Conservation (phyloP, 2,888 invertebrate species). For the Agrochola lychnidis region DNA sequence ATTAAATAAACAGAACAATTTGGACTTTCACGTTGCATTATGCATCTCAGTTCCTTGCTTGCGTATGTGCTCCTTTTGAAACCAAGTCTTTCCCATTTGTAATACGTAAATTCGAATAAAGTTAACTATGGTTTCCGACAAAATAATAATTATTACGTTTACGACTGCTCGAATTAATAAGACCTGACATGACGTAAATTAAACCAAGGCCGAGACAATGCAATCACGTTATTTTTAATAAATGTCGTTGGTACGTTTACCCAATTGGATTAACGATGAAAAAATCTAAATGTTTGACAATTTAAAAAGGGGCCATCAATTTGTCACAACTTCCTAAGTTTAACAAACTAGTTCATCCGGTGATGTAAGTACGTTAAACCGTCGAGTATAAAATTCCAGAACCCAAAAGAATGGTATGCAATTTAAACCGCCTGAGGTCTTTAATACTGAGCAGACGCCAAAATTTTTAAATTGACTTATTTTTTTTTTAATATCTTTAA, state of each 20-base stretch:
- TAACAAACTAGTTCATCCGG: neutral
- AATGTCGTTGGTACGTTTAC: neutral
- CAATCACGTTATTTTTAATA: conserved; percentile 1
- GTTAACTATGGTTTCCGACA: conserved; percentile 23
- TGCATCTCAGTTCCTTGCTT: conserved; percentile 37
- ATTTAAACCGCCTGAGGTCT: neutral
- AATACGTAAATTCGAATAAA: conserved; percentile 9
- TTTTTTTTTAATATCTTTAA: conserved; percentile 18
- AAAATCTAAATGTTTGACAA: neutral
- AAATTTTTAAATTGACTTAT: conserved; percentile 5
- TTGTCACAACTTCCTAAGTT: neutral
- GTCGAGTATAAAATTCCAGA: neutral
- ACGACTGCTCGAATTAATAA: neutral
- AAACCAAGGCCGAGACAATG: conserved; percentile 13
- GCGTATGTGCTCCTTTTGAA: conserved; percentile 15
- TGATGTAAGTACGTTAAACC: neutral
- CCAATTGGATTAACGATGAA: neutral
- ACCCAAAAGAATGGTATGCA: neutral
- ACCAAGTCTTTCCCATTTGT: conserved; percentile 18
- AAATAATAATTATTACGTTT: conserved; percentile 10
- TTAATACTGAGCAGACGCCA: neutral
- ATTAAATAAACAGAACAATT: conserved; percentile 60
- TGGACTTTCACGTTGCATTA: conserved; percentile 63
- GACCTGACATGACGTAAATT: conserved; percentile 2
- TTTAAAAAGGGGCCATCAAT: neutral